Base-by-base conservation (phyloP, 2,888 invertebrate genomes). In the Philereme transversata region DNA sequence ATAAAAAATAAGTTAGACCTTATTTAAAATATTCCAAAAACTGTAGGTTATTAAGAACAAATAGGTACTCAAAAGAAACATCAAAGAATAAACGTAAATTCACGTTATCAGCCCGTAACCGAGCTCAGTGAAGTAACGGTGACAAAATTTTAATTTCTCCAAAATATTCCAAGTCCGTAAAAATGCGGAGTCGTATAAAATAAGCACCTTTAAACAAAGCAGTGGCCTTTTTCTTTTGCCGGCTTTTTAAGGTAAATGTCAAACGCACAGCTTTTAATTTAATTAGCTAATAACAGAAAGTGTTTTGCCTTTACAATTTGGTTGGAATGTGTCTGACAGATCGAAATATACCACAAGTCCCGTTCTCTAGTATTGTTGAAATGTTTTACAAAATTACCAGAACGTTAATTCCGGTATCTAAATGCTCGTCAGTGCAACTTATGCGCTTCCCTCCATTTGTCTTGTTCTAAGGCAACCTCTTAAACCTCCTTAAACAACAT, bases 51-150 rank as follows among this genome's bases (percentile, higher is more conserved):
- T 66, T 64, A 67, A 62, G 65, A 52, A n/a, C n/a, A 58, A 65
- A 67, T 22, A 22, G 22, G 65, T 59, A 65, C 60, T 40, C 6
- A 40, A 40, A 8, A 5, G 40, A 40, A 40, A 40, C 40, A 40
- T 62, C 60, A 59, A 64, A 53, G 47, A 64, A 67, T 71, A 71
- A 69, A 67, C 69, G 63, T 69, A 71, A 69, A 71, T 71, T 65
- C 61, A 51, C 65, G 68, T 67, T 71, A 71, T 71, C 69, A 62
- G 36, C 5, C 53, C 5, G 64, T 64, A 45, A 65, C 64, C 58
- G 63, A 33, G 57, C 47, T 51, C 50, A 50, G 58, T 53, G 36
- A 64, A 64, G 64, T 66, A 66, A 68, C 62, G 61, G 62, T 62
- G 55, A 59, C 62, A 57, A 68, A 70, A 71, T 66, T 68, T 70